Base-by-base conservation (phyloP, 2,113 vertebrate species). In the Nansenia antarctica region DNA sequence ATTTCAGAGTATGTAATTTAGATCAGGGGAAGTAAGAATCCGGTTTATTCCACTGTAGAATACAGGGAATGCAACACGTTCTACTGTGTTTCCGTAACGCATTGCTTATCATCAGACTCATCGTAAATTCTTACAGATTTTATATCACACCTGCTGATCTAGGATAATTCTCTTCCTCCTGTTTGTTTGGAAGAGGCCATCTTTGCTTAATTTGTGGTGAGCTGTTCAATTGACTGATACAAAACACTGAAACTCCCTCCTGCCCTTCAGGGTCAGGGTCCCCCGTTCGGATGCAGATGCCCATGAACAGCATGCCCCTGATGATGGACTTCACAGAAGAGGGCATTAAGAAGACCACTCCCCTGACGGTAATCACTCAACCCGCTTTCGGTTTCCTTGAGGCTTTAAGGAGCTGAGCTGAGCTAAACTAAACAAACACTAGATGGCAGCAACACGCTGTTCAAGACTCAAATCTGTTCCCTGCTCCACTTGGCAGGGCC, bases 211-310 rank as follows among this genome's bases (percentile, higher is more conserved):
- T 29, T 58, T 32, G 15, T 29, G 34, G 18, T 60, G 15, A 39
- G 9, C 9, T n/a, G 12, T 22, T 55, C 24, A 26, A 1, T 11
- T 20, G 53, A 24, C 24, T 24, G n/a, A n/a, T n/a, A n/a, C n/a
- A n/a, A n/a, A n/a, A 34, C 27, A 11, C 53, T 39, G 11, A 59
- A 2, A 24, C 3, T 34, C 18, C 15, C 11, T 62, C 53, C 34
- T 65, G 15, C 29, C n/a, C n/a, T 37, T 4, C 18, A 68, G 72
- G n/a, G n/a, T n/a, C 27, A 65, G 71, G 9, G 79, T 79, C 77
- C 30, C 27, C 88, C 65, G 81, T 87, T 37, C 80, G 85, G 66
- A 81, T 94, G 86, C 87, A 70, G 8, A 78, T 94, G 74, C 77
- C 93, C 1, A 75, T 88, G 70, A 70, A 72, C 62, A 89, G 52